Evolutionary conservation across 2,888 invertebrate genomes (phyloP).

Genomic region (Zygogramma bicolorata): DNA sequence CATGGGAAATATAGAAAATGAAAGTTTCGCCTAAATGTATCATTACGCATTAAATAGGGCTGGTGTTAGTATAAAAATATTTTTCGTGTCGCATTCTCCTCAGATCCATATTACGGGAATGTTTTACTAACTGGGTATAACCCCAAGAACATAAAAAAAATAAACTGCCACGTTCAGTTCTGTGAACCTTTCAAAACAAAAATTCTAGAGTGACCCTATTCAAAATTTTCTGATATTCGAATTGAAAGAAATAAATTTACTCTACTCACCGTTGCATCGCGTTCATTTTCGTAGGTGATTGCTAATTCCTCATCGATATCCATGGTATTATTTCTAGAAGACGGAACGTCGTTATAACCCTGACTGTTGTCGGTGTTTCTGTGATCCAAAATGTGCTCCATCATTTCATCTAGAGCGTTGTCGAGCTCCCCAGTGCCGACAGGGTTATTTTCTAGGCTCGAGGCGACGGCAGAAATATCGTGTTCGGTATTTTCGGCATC

Average conservation of each 20-base stretch:
- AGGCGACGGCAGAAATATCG: constrained; percentile 72
- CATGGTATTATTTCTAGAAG: constrained; percentile 60
- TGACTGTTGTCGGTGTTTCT: constrained; percentile 59
- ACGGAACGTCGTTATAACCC: constrained; percentile 56
- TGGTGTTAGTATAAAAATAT: too few relatives aligned
- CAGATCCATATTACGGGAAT: too few relatives aligned
- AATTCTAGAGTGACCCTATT: too few relatives aligned
- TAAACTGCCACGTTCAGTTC: too few relatives aligned
- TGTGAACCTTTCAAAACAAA: too few relatives aligned
- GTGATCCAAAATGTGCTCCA: constrained; percentile 76
- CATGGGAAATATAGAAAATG: too few relatives aligned
- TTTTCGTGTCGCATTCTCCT: too few relatives aligned
- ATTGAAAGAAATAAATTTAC: not conserved
- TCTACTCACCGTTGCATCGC: constrained; percentile 63
- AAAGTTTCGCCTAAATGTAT: too few relatives aligned
- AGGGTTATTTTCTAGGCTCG: constrained; percentile 70
- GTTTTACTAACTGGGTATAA: too few relatives aligned
- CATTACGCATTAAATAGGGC: too few relatives aligned
- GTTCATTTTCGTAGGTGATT: constrained; percentile 63
- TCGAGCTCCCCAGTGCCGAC: constrained; percentile 70
- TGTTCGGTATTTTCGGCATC: constrained; percentile 76
- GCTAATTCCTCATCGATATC: constrained; percentile 65
- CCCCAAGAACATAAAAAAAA: too few relatives aligned
- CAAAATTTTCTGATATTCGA: too few relatives aligned
- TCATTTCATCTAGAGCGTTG: constrained; percentile 74